phyloP scores from a whole-genome alignment of 2,113 vertebrate genomes.

The Sinosuthora webbiana region DNA sequence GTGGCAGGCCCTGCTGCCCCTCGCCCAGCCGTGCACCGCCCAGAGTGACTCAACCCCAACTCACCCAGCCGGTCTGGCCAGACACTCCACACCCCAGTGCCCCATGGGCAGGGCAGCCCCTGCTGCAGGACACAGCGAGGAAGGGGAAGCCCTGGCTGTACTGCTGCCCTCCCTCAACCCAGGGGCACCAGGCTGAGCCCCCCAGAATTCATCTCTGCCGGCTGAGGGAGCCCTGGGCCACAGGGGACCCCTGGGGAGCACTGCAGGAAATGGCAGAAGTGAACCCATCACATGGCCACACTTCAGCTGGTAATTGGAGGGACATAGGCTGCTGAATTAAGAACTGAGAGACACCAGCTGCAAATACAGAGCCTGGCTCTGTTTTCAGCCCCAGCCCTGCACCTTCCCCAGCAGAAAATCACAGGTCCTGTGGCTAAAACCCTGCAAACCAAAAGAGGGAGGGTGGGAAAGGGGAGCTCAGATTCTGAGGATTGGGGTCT shows the following conservation, averaged over 20 bases:
- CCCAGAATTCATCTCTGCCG: fast-evolving
- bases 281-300: fast-evolving
- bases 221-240: fast-evolving
- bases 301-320: no score
- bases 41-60: conserved; percentile 39
- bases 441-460: neutral
- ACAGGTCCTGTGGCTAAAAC: neutral
- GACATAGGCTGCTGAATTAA: neutral
- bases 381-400: neutral
- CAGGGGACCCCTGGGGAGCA: fast-evolving
- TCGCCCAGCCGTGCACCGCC: neutral
- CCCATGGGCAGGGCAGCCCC: neutral
- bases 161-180: no score
- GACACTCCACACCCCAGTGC: conserved; percentile 4
- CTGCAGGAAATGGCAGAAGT: neutral
- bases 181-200: neutral
- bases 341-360: fast-evolving
- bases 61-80: conserved; percentile 58
- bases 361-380: fast-evolving
- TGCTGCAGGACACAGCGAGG: neutral
- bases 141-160: neutral
- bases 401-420: neutral
- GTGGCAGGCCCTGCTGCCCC: neutral
- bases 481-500: neutral
- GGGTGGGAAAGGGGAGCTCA: neutral